phyloP scores from a whole-genome alignment of 2,888 invertebrate species.

The Pilophorus perplexus region DNA sequence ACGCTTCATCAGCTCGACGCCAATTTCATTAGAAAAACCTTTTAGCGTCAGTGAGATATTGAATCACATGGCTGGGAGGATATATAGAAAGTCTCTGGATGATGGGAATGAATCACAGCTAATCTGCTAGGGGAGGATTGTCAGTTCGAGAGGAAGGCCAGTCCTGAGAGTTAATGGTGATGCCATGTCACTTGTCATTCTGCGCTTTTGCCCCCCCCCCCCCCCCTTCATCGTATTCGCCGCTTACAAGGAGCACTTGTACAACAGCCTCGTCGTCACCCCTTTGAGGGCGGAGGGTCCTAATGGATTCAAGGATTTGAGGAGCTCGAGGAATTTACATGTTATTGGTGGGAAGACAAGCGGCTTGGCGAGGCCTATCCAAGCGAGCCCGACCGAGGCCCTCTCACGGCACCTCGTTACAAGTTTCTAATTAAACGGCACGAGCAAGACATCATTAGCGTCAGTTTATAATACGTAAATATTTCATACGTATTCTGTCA shows the following conservation, averaged over 20 bases:
- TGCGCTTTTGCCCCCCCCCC: background rate
- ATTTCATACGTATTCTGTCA: background rate
- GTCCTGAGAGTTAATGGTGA: slow-evolving; percentile 26
- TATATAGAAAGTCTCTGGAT: no score
- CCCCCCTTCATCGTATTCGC: background rate
- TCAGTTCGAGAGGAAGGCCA: background rate
- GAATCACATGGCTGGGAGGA: no score
- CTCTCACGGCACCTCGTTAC: slow-evolving; percentile 27
- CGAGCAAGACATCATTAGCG: slow-evolving; percentile 1
- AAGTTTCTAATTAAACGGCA: slow-evolving; percentile 19
- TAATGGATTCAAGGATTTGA: slow-evolving; percentile 40
- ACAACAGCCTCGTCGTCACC: background rate
- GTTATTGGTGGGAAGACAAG: slow-evolving; percentile 38
- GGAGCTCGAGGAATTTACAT: slow-evolving; percentile 33
- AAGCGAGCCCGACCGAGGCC: background rate
- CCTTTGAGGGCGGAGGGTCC: slow-evolving; percentile 1
- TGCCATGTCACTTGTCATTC: slow-evolving; percentile 33
- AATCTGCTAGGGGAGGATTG: background rate
- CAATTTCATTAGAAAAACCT: no score
- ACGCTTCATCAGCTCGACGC: no score
- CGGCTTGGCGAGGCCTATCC: background rate
- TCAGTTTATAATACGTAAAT: background rate
- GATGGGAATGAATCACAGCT: slow-evolving; percentile 6
- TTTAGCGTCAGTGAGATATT: no score
- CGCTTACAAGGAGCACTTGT: no score